Evolutionary conservation across 2,113 vertebrate species (phyloP), one percentile per base, ranked within the genome.

Genomic region (Lepus europaeus): DNA sequence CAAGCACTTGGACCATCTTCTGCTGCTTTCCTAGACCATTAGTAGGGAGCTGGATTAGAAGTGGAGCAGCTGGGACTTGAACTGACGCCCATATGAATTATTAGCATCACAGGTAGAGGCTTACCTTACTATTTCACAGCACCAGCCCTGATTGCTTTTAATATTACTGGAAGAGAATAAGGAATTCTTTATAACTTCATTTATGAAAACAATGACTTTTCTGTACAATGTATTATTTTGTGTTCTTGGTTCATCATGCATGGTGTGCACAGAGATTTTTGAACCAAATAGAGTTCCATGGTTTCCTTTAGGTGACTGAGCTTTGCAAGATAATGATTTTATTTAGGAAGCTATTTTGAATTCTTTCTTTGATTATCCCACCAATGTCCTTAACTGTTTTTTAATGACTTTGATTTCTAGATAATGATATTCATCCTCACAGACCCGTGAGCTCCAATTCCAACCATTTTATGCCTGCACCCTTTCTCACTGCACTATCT

Each of bases 91-190:
- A 59, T 17, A 59, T 59, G 56, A 59, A 17, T 16, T 59, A 96
- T 97, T 85, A 94, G 86, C 59, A 95, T 82, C 94, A 83, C 89
- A 95, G 95, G 36, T 51, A 79, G 96, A 20, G 9, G 22, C 23
- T 39, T 93, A 97, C 97, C 97, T 95, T 45, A 45, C 45, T 45
- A 45, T 45, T 45, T 45, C 45, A 45, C 45, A 96, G 95, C 95
- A 84, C 92, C 93, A 45, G 90, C 93, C 93, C 69, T 96, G 36
- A 68, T 97, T 94, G 94, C 80, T 64, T 93, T 93, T 92, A 0
- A 86, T 96, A 96, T 97, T 87, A 89, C 45, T 88, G 88, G 89
- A 95, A 74, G 29, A 96, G 98, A 83, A 19, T 39, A 80, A 69
- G 74, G 49, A 73, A 51, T 79, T 3, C 1, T 85, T 77, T 70